A percentile compares a stretch with the other conserved stretches of the same genome.
Conservation (phyloP, 2,888 invertebrate genomes). For the Drosophila acutilabella region DNA sequence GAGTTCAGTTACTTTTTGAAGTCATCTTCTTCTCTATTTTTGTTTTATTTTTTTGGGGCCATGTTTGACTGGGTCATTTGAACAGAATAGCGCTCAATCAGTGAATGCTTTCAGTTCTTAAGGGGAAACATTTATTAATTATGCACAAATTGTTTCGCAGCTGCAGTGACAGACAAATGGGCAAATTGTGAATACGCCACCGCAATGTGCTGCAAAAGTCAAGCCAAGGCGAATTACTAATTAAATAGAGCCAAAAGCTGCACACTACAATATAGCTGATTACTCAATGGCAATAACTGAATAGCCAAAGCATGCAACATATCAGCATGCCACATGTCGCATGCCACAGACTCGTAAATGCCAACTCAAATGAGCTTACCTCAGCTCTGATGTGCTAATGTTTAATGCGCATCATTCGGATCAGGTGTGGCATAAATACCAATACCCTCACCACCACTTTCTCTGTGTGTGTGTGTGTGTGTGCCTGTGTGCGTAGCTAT, state of each 20-base stretch:
- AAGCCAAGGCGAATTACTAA: constrained; percentile 43
- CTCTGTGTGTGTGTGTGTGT: neutral
- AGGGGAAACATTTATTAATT: constrained; percentile 53
- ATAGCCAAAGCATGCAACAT: constrained; percentile 20
- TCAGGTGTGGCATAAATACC: constrained; percentile 39
- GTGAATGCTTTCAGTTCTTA: constrained; percentile 18
- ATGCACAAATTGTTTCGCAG: constrained; percentile 35
- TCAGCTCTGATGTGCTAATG: constrained; percentile 39
- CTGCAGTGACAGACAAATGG: constrained; percentile 35
- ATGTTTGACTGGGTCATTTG: constrained; percentile 55
- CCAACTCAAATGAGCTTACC: constrained; percentile 38
- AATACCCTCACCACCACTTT: too few species aligned
- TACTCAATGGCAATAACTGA: constrained; percentile 40
- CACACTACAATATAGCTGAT: constrained; percentile 50
- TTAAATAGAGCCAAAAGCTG: constrained; percentile 35
- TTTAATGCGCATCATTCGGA: constrained; percentile 47
- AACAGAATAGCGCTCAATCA: constrained; percentile 59
- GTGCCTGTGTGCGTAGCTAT: constrained; percentile 5
- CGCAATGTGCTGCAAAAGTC: constrained; percentile 18
- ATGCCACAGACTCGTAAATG: constrained; percentile 45
- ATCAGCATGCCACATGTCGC: constrained; percentile 25
- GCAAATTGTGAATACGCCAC: constrained; percentile 58
- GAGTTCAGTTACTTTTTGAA: constrained; percentile 17
- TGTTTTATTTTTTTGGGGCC: constrained; percentile 32
- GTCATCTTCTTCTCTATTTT: constrained; percentile 12